Conservation (phyloP, 2,113 vertebrate species). For the Pseudorasbora parva region DNA sequence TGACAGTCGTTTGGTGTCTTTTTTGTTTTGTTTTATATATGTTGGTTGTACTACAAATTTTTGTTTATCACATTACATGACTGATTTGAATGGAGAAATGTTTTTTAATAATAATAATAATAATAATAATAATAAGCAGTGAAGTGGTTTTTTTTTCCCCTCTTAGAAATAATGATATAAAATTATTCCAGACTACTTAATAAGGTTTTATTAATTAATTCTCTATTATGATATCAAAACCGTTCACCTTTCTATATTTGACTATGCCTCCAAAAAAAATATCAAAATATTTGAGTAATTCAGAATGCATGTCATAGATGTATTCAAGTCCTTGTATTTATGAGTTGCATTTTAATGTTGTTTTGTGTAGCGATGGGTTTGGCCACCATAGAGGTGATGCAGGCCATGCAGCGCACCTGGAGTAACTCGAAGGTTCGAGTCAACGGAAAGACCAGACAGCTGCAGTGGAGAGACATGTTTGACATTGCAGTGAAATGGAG, state of each 20-base stretch:
- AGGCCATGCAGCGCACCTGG: conserved; percentile 94
- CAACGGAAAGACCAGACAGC: conserved; percentile 91
- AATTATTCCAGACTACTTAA: not conserved
- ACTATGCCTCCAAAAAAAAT: not conserved
- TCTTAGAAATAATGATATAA: not conserved
- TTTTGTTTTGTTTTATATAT: no score
- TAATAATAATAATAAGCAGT: not conserved
- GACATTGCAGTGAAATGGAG: conserved; percentile 98
- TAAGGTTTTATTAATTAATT: not conserved
- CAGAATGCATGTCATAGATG: not conserved
- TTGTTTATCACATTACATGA: not conserved
- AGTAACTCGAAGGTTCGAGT: conserved; percentile 95
- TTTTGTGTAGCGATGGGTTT: conserved; percentile 88
- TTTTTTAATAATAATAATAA: not conserved
- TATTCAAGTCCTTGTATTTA: not conserved
- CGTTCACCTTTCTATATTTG: not conserved
- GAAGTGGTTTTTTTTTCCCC: not conserved
- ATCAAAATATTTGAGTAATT: not conserved
- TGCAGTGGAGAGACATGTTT: conserved; percentile 99
- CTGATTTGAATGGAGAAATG: no score
- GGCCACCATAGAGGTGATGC: conserved; percentile 96
- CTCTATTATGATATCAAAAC: not conserved
- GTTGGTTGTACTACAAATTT: not conserved
- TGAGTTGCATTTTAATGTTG: not conserved
- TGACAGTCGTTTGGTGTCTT: not conserved